Base-by-base conservation (phyloP, 2,888 invertebrate genomes). In the Dioctria linearis region DNA sequence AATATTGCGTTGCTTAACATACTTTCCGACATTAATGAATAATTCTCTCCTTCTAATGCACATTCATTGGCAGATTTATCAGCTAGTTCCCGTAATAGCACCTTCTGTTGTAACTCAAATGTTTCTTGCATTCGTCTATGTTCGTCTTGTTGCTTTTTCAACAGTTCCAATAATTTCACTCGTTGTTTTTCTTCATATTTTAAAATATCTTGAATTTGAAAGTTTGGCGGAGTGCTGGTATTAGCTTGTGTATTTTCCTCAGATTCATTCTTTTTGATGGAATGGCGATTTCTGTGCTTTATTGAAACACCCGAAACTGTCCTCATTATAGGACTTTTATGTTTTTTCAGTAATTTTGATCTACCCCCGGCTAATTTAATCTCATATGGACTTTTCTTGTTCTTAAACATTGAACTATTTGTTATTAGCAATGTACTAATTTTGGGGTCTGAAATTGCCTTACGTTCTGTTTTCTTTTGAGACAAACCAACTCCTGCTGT, bases 51-150 rank as follows among this genome's bases (percentile, higher is more conserved):
- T 6, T 25, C 25, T 37, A 3, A 46, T 4, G 49, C 51, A 51
- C 8, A 49, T 25, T 69, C 69, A n/a, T 5, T 51, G 5, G 6
- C 39, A 11, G 49, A 4, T 2, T 49, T 54, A 42, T 42, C 49
- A 11, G n/a, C 85, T 9, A 88, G 85, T 79, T 88, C 86, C 8
- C 88, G 86, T 37, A 92, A 89, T 2, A 94, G 87, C 80, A 91
- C 86, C 82, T 90, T 90, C 85, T 94, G 93, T 85, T 94, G 94
- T 71, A 91, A 91, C 83, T 93, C 92, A 84, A 94, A 94, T 63
- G 92, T 90, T 84, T 92, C 90, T 84, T 93, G 92, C 83, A 94
- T 88, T 42, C 91, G 87, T 67, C 90, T 87, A 84, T 94, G 93
- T 85, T 94, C 94, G 69, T 89, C 90, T 81, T 92, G 91, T 85